Percentiles rank a stretch among this genome's conserved stretches.
Evolutionary conservation across 2,113 vertebrate genomes (phyloP).

Genomic region (Halcyon senegalensis): DNA sequence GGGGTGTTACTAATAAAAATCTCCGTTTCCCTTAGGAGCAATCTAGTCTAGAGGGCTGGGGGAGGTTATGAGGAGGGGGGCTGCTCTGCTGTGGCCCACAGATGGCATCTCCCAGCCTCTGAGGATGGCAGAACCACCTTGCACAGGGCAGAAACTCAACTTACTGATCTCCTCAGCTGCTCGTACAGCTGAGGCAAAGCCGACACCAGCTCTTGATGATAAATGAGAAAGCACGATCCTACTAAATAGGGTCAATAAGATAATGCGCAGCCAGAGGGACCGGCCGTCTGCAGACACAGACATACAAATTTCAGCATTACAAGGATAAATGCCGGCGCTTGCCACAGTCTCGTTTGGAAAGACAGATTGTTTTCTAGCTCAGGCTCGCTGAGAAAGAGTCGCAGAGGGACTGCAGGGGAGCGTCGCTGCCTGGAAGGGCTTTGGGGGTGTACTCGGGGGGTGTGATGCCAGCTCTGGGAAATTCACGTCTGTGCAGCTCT

Average conservation of each 20-base stretch:
- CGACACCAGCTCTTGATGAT: neutral
- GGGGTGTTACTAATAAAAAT: neutral
- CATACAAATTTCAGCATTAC: neutral
- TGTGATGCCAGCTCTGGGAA: neutral
- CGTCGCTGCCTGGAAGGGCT: neutral
- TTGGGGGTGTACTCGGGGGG: neutral
- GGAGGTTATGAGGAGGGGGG: neutral
- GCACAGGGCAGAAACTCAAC: accelerated
- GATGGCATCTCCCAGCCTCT: neutral
- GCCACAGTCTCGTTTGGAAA: neutral
- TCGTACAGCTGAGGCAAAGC: neutral
- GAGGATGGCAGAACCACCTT: neutral
- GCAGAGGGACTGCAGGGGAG: neutral
- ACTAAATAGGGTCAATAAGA: neutral
- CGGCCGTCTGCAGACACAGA: neutral
- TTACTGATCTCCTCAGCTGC: neutral
- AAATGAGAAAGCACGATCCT: neutral
- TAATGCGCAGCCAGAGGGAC: neutral
- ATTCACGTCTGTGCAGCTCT: neutral
- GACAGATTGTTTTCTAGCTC: neutral
- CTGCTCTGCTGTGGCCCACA: too few relatives aligned
- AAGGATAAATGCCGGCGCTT: neutral
- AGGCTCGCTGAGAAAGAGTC: neutral
- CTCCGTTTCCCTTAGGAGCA: neutral
- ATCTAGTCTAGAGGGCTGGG: neutral